Evolutionary conservation across 37 sponge, comb jelly and placozoan species (phyloP), one percentile per base, ranked within the genome.

Genomic region (Amphimedon queenslandica): DNA sequence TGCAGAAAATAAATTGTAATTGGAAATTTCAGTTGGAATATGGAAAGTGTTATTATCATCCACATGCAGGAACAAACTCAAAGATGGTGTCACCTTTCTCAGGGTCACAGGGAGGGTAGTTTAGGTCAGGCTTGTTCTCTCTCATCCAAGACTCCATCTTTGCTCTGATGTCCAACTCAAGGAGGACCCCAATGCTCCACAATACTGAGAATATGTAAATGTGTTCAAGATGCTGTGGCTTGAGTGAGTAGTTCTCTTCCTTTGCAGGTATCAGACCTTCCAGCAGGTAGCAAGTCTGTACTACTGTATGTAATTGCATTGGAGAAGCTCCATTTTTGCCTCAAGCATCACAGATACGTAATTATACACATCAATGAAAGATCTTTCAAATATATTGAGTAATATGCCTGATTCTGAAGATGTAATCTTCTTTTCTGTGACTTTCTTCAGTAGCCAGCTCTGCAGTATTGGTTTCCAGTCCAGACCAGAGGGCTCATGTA

Each of bases 401-500:
- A 98, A 61, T 0, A 86, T 80, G 38, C 80, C 82, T 5, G 85
- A 63, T 71, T 98, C 95, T 70, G 77, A 66, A 20, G 79, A 81
- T 20, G 86, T 85, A 42, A 87, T 63, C 58, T 85, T 85, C 69
- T 86, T 91, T 39, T 86, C 80, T 28, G 87, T 63, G 37, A 70
- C 1, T 73, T 86, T 88, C 63, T 83, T 69, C 38, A 79, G 57
- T 30, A 93, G 75, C 93, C 93, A 93, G 33, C 93, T 88, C 55
- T 93, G 74, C 31, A 89, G 58, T 55, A 98, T 92, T 13, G 99
- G 99, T 16, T 63, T 75, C 84, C 87, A 94, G 77, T 98, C 92
- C 66, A 98, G 84, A n/a, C 83, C 99, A 40, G 99, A 98, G 0
- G 87, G 79, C 95, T 94, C 99, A 98, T 98, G 90, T 87, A 98